Evolutionary conservation across 1,140 invertebrate genomes (phyloP), one percentile per base, ranked within the genome.

Genomic region (Ylistrum balloti): DNA sequence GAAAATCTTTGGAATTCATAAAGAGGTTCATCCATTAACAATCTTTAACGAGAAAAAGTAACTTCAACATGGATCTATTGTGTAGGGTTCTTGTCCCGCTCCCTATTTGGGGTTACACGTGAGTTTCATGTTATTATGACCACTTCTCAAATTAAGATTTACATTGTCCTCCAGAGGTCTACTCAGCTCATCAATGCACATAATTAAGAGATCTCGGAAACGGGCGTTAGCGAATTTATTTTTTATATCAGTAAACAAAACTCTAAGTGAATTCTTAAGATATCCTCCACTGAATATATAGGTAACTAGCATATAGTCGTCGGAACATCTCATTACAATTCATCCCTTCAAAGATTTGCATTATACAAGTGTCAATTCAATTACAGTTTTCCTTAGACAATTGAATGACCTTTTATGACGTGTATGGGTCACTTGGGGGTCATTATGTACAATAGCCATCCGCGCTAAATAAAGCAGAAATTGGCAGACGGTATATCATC

Each of bases 51-150:
- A 74, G 56, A 74, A 74, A 74, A 74, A n/a, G n/a, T 74, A 74
- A 74, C n/a, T 28, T 28, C 22, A 74, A 74, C 56, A 74, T 74
- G 56, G 56, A 74, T 74, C 22, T 28, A 74, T 74, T 74, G 56
- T 74, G 28, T 13, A 45, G 41, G 17, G 56, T 9, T 28, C n/a
- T 74, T 74, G 22, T 74, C 56, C 10, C 5, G 3, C 17, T 74
- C 56, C 56, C 56, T 74, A 74, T 74, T 74, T 0, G 56, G 35
- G 56, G n/a, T 28, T 28, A 17, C 56, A 74, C 56, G 56, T 74
- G 56, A 74, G 56, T 74, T 74, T n/a, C 56, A n/a, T n/a, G 56
- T 74, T 74, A 74, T 74, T 74, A 28, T 74, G 22, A 74, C 56
- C 56, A 74, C 22, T 74, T 5, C 56, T 74, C 56, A 28, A 74